Base-by-base conservation (phyloP, 2,888 invertebrate genomes). In the Leucophora obtusa region DNA sequence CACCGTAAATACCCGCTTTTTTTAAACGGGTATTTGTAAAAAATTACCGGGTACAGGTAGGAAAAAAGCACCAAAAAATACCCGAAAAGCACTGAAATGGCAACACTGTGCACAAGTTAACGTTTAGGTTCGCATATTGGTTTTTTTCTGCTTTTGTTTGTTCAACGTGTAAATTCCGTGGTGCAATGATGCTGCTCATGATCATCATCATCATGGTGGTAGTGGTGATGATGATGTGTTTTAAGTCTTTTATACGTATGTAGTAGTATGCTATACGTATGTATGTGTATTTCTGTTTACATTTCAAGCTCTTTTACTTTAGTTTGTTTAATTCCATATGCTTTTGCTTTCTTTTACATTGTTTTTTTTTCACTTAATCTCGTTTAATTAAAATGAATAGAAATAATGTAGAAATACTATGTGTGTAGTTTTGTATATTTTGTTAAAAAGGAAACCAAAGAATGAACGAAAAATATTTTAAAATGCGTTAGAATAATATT, bases 301-400 rank as follows among this genome's bases (percentile, higher is more conserved):
- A 65, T 70, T 62, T 35, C 4, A 35, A 60, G 73, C 65, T 65
- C 47, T 14, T 18, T 21, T 38, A 6, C 28, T 53, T 53, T 15
- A 62, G 69, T 66, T 70, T 73, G 50, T 33, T 60, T 56, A 72
- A 69, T 66, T 69, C 59, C 80, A 81, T 69, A 81, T 73, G 76
- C 68, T 68, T 68, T 75, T 68, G 79, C 24, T 60, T 73, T 81
- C 33, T 47, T 69, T 73, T 59, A 15, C 10, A 9, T n/a, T 35
- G n/a, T n/a, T 69, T 74, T 74, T 62, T 68, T 33, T 63, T 38
- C 66, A 72, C 63, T 74, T 77, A 81, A 81, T 81, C 77, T 77
- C 73, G 73, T 77, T 81, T 81, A 81, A 77, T 81, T 81, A 81
- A 81, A 81, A 81, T 62, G 77, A 81, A 73, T 81, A 81, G 81